These are phyloP conservation scores for Pachymerium ferrugineum DNA, from an alignment of 2,888 invertebrate species.

Conservation along the genomic window DNA sequence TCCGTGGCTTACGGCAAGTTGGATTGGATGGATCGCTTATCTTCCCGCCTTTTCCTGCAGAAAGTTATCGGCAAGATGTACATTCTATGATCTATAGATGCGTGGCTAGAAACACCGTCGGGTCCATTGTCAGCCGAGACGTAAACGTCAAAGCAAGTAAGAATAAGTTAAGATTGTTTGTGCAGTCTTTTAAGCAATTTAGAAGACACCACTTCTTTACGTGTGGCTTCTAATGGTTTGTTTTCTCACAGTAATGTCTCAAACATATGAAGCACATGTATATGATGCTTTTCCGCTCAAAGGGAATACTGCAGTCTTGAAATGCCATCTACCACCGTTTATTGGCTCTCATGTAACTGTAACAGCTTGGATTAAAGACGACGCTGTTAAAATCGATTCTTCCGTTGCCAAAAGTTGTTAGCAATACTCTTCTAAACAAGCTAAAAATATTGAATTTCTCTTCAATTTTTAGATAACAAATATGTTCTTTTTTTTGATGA, in stretches of 20 bases:
- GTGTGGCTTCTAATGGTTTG: too few relatives aligned
- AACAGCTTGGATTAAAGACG: conserved; percentile 31
- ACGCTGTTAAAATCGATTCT: conserved; percentile 30
- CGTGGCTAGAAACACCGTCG: neutral
- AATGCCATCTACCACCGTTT: conserved; percentile 31
- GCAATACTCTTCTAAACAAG: neutral
- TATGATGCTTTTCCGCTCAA: conserved; percentile 30
- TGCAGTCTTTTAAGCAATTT: too few relatives aligned
- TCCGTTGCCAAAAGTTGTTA: neutral
- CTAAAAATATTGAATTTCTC: too few relatives aligned
- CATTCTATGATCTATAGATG: neutral
- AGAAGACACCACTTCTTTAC: too few relatives aligned
- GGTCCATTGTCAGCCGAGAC: neutral
- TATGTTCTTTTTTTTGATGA: neutral
- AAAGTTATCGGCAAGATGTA: neutral
- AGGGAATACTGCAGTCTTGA: conserved; percentile 32
- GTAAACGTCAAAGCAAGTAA: neutral
- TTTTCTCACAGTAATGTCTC: conserved; percentile 33
- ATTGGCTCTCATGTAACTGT: conserved; percentile 24
- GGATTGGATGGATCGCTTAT: neutral
- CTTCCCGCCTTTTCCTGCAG: neutral
- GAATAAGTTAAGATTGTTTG: too few relatives aligned
- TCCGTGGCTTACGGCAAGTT: neutral
- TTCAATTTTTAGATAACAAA: conserved; percentile 23
- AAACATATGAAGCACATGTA: conserved; percentile 25